Conservation (phyloP, 2,888 invertebrate genomes). For the Herminia tarsipennalis region DNA sequence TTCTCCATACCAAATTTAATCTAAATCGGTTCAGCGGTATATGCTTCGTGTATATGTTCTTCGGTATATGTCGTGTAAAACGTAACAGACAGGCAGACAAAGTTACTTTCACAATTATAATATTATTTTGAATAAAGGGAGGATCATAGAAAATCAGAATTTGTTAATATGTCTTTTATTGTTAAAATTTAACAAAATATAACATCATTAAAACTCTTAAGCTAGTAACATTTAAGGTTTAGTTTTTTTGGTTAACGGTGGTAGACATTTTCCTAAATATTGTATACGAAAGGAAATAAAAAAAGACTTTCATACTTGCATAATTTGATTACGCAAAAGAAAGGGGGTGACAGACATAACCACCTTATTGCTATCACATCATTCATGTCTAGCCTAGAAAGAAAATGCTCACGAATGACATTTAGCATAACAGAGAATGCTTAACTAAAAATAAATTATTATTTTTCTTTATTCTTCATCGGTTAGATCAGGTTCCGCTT, state of each 20-base stretch:
- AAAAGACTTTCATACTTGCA: constrained; percentile 61
- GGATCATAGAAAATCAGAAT: constrained; percentile 20
- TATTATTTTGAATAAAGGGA: too few species aligned
- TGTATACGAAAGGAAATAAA: constrained; percentile 39
- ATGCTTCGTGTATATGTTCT: too few species aligned
- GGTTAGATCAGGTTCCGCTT: constrained; percentile 81
- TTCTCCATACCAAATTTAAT: too few species aligned
- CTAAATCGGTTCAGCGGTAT: too few species aligned
- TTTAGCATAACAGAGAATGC: constrained; percentile 64
- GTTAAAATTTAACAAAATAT: constrained; percentile 82
- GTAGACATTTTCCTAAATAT: constrained; percentile 48
- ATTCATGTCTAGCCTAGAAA: constrained; percentile 61
- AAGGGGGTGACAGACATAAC: constrained; percentile 52
- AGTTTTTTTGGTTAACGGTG: constrained; percentile 64
- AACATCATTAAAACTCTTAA: constrained; percentile 76
- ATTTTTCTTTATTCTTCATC: constrained; percentile 78
- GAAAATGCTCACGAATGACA: constrained; percentile 62
- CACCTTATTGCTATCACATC: constrained; percentile 60
- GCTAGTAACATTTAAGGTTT: constrained; percentile 64
- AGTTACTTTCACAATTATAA: too few species aligned
- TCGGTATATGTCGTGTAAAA: too few species aligned
- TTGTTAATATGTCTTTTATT: constrained; percentile 79
- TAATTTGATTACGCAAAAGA: constrained; percentile 75
- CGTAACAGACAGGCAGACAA: too few species aligned
- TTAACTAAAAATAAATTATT: constrained; percentile 41